A percentile compares a stretch with the other conserved stretches of the same genome.
phyloP scores from a whole-genome alignment of 2,888 invertebrate genomes.

The Drosophila testacea region DNA sequence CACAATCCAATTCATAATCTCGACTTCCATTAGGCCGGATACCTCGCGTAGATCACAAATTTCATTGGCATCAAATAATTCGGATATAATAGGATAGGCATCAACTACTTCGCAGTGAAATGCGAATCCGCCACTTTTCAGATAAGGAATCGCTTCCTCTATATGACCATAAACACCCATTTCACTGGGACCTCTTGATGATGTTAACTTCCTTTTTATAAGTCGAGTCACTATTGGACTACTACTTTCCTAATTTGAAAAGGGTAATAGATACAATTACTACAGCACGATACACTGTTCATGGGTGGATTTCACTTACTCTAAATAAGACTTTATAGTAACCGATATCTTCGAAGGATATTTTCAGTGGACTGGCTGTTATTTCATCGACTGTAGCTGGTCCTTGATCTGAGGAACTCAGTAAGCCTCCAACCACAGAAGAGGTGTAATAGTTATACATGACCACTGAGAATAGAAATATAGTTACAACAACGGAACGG shows the following conservation, averaged over 20 bases:
- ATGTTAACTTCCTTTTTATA: constrained; percentile 72
- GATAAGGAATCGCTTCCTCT: constrained; percentile 83
- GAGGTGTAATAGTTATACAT: constrained; percentile 85
- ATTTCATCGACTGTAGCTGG: constrained; percentile 81
- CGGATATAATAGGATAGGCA: constrained; percentile 84
- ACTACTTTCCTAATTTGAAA: constrained; percentile 70
- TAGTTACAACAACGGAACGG: constrained; percentile 74
- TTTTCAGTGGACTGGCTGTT: constrained; percentile 75
- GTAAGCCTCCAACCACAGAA: constrained; percentile 83
- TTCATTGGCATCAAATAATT: constrained; percentile 84
- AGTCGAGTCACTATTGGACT: constrained; percentile 63
- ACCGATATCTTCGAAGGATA: constrained; percentile 84
- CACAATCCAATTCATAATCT: constrained; percentile 83
- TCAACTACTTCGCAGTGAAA: constrained; percentile 86
- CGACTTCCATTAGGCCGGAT: constrained; percentile 77
- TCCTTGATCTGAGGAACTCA: constrained; percentile 80
- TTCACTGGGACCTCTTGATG: constrained; percentile 62
- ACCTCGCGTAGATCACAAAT: constrained; percentile 85
- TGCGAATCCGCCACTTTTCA: constrained; percentile 85
- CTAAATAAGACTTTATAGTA: constrained; percentile 83
- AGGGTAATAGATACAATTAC: not conserved
- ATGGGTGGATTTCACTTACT: constrained; percentile 54
- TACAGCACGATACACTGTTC: too few relatives aligned
- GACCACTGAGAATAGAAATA: constrained; percentile 79
- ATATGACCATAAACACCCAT: constrained; percentile 75